These are phyloP conservation scores for Anastrepha obliqua DNA, from an alignment of 1,140 invertebrate species.

Conservation along the genomic window DNA sequence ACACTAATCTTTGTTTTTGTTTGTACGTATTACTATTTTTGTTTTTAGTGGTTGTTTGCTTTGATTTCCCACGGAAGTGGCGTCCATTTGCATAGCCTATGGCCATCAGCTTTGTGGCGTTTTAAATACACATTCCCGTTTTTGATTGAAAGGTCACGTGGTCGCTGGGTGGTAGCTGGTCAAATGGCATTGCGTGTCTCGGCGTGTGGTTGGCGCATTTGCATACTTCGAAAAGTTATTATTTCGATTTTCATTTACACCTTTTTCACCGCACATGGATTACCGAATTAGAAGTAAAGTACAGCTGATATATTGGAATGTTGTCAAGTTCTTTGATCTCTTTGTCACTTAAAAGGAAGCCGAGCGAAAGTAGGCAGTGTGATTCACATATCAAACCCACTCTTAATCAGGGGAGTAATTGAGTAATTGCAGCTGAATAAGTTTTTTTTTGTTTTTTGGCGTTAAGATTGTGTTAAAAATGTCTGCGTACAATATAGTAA, in stretches of 20 bases:
- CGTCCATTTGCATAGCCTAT: slow-evolving; percentile 27
- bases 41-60: slow-evolving; percentile 20
- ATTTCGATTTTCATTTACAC: slow-evolving; percentile 36
- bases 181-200: neutral
- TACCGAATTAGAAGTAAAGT: neutral
- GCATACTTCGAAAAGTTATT: slow-evolving; percentile 23
- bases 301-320: too few relatives aligned
- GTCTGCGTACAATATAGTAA: too few relatives aligned
- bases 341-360: too few relatives aligned
- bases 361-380: too few relatives aligned
- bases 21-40: neutral
- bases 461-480: too few relatives aligned
- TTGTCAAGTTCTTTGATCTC: neutral
- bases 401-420: too few relatives aligned
- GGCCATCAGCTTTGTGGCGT: neutral
- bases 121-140: slow-evolving; percentile 1
- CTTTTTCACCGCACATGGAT: neutral
- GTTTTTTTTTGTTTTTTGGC: too few relatives aligned
- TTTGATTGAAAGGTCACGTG: slow-evolving; percentile 32
- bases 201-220: neutral
- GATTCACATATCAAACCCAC: too few relatives aligned
- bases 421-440: too few relatives aligned
- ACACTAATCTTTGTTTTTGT: neutral
- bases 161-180: neutral
- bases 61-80: slow-evolving; percentile 8